phyloP scores from a whole-genome alignment of 2,113 vertebrate genomes.

The Porphyrio hochstetteri region DNA sequence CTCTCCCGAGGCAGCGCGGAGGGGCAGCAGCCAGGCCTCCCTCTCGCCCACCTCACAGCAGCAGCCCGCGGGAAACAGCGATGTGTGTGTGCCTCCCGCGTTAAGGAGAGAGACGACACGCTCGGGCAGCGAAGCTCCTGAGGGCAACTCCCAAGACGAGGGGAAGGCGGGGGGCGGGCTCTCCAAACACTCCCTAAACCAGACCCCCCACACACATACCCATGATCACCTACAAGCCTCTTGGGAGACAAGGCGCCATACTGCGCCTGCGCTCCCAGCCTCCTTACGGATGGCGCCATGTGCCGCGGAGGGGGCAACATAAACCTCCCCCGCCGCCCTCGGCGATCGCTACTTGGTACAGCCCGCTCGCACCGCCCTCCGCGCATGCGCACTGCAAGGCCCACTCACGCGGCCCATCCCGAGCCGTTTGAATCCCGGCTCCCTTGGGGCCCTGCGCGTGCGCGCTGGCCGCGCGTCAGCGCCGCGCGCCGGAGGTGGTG shows the following conservation, averaged over 20 bases:
- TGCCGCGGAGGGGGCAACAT: accelerated
- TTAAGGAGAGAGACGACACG: too few relatives aligned
- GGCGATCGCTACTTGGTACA: not conserved
- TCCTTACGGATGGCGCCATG: not conserved
- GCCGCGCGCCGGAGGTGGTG: not conserved
- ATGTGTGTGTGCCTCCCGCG: accelerated
- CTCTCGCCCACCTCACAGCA: not conserved
- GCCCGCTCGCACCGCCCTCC: accelerated
- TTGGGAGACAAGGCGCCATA: too few relatives aligned
- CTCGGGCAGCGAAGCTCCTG: accelerated
- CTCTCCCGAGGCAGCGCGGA: accelerated
- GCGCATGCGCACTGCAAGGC: not conserved
- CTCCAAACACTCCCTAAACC: not conserved
- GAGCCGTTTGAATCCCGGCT: accelerated
- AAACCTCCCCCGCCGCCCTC: accelerated
- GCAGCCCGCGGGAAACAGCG: not conserved
- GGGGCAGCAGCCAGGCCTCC: not conserved
- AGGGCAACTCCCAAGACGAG: accelerated
- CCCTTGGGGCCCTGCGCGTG: not conserved
- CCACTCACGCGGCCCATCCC: accelerated
- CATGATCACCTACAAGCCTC: accelerated
- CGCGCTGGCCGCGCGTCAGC: accelerated
- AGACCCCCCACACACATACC: accelerated
- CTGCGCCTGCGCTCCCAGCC: not conserved
- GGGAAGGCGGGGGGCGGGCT: too few relatives aligned